Evolutionary conservation across 2,888 invertebrate species (phyloP), one percentile per base, ranked within the genome.

Genomic region (Heliconius erato): DNA sequence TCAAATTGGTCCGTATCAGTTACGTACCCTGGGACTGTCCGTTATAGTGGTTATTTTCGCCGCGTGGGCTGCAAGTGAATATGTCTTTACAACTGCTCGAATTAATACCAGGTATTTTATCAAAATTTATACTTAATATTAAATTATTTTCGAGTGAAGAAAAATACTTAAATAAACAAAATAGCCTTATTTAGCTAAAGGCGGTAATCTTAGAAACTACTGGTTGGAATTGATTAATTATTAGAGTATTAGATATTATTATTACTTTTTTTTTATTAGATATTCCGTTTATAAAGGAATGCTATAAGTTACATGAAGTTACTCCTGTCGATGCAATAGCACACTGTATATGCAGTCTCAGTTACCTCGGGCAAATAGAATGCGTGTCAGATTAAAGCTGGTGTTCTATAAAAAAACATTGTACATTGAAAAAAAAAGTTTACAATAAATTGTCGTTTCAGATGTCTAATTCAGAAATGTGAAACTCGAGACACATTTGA

Each of bases 1-100:
- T 0, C 93, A 94, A 87, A 92, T 94, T 81, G 95, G 95, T 1
- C 85, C 85, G 79, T 95, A 91, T 83, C 95, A 95, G 87, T 59
- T 91, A 11, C 87, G 89, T 19, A 91, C 89, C 0, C 82, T 94
- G 67, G 54, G 87, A 3, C 82, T 94, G 40, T 87, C 90, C 0
- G 84, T 88, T 0, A 54, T 93, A 0, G 86, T 93, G 32, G 92
- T 91, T 0, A 88, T 95, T 44, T 92, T 95, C 77, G 86, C 86
- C 0, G 91, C 92, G 0, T 94, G 91, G 89, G 90, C 90, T 1
- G 91, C 91, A 14, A 89, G 88, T 35, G 95, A 94, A 86, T 95
- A 92, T 78, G 88, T 94, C 0, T 95, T 95, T 85, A 94, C 94
- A 0, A 92, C 95, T 0, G 91, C 92, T n/a, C 90, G 95, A 72